phyloP scores from a whole-genome alignment of 2,797 vertebrate genomes.

The Oryzias dopingdopingensis region DNA sequence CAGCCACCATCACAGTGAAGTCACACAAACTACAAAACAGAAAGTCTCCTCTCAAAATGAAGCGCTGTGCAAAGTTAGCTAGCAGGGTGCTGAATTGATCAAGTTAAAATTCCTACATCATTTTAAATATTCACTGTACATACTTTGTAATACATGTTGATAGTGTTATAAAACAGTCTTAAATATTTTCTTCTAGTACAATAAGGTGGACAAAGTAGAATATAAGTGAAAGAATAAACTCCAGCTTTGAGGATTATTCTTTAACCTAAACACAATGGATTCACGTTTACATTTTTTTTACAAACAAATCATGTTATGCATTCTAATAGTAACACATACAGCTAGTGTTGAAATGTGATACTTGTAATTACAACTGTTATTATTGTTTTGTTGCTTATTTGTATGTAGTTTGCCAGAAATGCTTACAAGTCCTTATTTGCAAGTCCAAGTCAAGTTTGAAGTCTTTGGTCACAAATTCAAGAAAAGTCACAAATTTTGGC shows the following conservation, averaged over 20 bases:
- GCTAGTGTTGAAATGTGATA: constrained; percentile 71
- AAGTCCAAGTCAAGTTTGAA: no score
- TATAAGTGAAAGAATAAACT: constrained; percentile 41
- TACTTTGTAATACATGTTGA: constrained; percentile 54
- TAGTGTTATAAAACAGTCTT: constrained; percentile 65
- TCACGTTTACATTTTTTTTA: constrained; percentile 60
- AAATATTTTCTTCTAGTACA: constrained; percentile 52
- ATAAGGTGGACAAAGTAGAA: constrained; percentile 42
- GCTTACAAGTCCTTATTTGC: no score
- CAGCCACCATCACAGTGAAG: constrained; percentile 71
- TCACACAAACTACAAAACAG: constrained; percentile 69
- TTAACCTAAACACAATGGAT: constrained; percentile 66
- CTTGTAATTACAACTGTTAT: constrained; percentile 64
- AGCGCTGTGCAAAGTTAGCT: constrained; percentile 72
- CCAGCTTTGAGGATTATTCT: constrained; percentile 41
- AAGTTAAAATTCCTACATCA: constrained; percentile 56
- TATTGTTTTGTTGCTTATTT: constrained; percentile 26
- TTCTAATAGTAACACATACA: constrained; percentile 61
- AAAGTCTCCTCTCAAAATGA: constrained; percentile 50
- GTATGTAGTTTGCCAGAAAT: neutral
- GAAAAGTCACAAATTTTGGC: no score
- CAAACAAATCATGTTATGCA: constrained; percentile 69
- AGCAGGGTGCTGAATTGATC: constrained; percentile 56
- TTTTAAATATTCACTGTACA: constrained; percentile 69
- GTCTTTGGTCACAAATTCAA: no score